Base-by-base conservation (phyloP, 2,888 invertebrate species). In the Netelia melanura region DNA sequence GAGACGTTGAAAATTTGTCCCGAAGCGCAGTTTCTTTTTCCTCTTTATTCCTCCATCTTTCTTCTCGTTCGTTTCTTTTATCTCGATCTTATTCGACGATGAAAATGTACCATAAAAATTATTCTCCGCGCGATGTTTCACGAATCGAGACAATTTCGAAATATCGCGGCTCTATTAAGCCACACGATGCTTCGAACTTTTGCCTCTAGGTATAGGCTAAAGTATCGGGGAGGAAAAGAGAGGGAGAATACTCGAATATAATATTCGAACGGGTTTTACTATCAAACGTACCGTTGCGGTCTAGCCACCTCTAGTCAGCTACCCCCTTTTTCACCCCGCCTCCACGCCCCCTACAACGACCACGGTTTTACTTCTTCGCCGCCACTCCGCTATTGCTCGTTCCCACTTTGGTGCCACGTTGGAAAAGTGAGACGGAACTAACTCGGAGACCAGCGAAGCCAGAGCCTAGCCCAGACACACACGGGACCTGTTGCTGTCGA, bases 401-500 rank as follows among this genome's bases (percentile, higher is more conserved):
- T 44, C 44, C 48, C 56, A 44, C n/a, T 61, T 38, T 52, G 61
- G 61, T 23, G 48, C 52, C 68, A 75, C 81, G 68, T 74, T 56
- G 58, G 64, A 54, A 70, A 84, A 78, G 74, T 48, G 74, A 78
- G 70, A 84, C 56, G 23, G 74, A 52, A 43, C 78, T 64, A 48
- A 58, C 74, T 71, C 21, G 54, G 72, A 72, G 78, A 67, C 72
- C 56, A 68, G 76, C 65, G 44, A 76, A 83, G 85, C 86, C 44
- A 17, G 17, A 65, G 67, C 65, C 76, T 76, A 71, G 83, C 70
- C 84, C 87, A 85, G 85, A 93, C 91, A 92, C 92, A 92, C 91
- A 91, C 92, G 91, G 91, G 93, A 93, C 93, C 93, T 93, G 93
- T 93, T 93, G 93, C 93, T 93, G 93, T 93, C 92, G 93, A 93